Evolutionary conservation across 2,113 vertebrate genomes (phyloP), one percentile per base, ranked within the genome.

Genomic region (Chaetorhynchus papuensis): DNA sequence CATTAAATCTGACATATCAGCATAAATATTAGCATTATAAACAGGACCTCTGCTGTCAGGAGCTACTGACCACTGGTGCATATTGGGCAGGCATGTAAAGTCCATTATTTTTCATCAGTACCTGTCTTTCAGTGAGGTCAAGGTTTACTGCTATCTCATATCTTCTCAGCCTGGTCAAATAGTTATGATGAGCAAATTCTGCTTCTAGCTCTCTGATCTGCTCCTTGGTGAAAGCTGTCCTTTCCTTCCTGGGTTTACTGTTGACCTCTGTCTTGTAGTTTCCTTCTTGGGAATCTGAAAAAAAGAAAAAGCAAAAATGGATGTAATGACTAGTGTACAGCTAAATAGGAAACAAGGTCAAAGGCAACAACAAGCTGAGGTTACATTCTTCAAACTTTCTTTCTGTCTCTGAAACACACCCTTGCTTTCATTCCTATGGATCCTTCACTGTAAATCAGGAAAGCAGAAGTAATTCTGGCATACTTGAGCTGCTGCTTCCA

Each of bases 151-250:
- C 99, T 97, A 99, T 99, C 96, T 99, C 99, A 44, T 99, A 99
- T 97, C 99, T 97, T 93, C 99, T 98, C 98, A 99, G 98, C 86
- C 99, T 98, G 92, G 99, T 99, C 97, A 99, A 98, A 98, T 99
- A 99, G 98, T 99, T 99, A 98, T 99, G 99, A 98, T 99, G 99
- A 93, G 99, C 99, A 85, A 99, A 99, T 97, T 99, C 99, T 31
- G 99, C 99, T 98, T 99, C 99, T 96, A 99, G 98, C 97, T 99
- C 99, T 97, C 99, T 98, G 96, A 99, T 99, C 96, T 99, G 99
- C 90, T 99, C 99, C 97, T 99, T 99, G 96, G 99, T 99, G 97
- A 99, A 99, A 33, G 99, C 99, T 89, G 99, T 99, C 91, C 99
- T 97, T 98, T 99, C 99, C 98, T 99, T 99, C 94, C 99, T 98